phyloP scores from a whole-genome alignment of 2,888 invertebrate genomes.

The Hemaris fuciformis region DNA sequence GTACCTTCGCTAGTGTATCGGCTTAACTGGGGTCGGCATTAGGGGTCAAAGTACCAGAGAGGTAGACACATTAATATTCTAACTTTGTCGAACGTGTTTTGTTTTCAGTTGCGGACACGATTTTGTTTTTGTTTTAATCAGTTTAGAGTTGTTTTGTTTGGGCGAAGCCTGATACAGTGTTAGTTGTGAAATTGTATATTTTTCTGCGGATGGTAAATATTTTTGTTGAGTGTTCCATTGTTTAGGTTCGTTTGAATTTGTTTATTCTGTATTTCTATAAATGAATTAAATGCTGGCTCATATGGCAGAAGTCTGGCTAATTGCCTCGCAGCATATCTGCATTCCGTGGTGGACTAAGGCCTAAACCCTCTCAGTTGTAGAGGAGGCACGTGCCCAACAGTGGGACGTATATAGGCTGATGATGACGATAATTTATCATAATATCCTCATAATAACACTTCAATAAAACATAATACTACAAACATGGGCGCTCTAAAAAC shows the following conservation, averaged over 20 bases:
- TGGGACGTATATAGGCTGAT: no score
- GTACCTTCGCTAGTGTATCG: conserved; percentile 28
- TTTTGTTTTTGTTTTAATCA: conserved; percentile 60
- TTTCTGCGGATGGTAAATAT: not conserved
- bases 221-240: not conserved
- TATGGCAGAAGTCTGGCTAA: no score
- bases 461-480: conserved; percentile 22
- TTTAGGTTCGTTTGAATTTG: not conserved
- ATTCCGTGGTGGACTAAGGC: no score
- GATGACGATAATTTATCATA: no score
- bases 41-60: conserved; percentile 43
- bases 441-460: no score
- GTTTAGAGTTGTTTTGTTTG: conserved; percentile 25
- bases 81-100: conserved; percentile 69
- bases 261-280: no score
- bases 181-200: not conserved
- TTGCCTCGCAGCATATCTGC: no score
- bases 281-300: no score
- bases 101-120: conserved; percentile 46
- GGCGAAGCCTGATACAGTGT: not conserved
- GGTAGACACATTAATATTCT: conserved; percentile 67
- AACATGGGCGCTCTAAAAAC: conserved; percentile 29
- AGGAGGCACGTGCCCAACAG: no score
- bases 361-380: no score
- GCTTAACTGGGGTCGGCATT: conserved; percentile 40